Evolutionary conservation across 2,888 invertebrate species (phyloP), one percentile per base, ranked within the genome.

Genomic region (Hirtodrosophila alboralis): DNA sequence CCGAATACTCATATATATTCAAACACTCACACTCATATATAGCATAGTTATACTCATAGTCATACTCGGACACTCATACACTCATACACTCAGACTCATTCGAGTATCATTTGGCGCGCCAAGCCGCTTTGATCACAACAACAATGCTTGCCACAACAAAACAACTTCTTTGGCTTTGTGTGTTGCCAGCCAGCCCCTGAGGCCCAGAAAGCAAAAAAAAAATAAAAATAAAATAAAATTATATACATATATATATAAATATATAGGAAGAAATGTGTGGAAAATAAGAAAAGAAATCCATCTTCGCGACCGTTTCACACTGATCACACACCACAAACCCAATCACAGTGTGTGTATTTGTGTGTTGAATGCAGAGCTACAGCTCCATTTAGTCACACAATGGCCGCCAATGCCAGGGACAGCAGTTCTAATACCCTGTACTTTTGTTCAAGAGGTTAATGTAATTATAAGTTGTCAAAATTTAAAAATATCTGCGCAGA

Each of bases 71-170:
- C 52, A n/a, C n/a, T n/a, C n/a, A n/a, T n/a, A n/a, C n/a, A n/a
- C n/a, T n/a, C n/a, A n/a, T 30, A 31, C 30, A 38, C 34, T 37
- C 43, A 18, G 16, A 52, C 52, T 54, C 74, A 61, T 61, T 31
- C 49, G 73, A 60, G 74, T 70, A 70, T 74, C 70, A 74, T 74
- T 70, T 70, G 75, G 75, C 86, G 89, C 88, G 86, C 80, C 80
- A 84, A 84, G 83, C 80, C 85, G 87, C 89, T 89, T 88, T 88
- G 89, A 88, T 87, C 88, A 86, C 84, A 78, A 74, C 75, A 85
- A 89, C 89, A 90, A 90, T 89, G 76, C 84, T 86, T 87, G 86
- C 87, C 89, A 89, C 88, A 88, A 87, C 84, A 89, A 87, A 88
- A 88, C 88, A 89, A 80, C 79, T 80, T 86, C 77, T 84, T 74